Percentiles rank a stretch among this genome's conserved stretches.
phyloP scores from a whole-genome alignment of 2,888 invertebrate genomes.

The Nineta flava region DNA sequence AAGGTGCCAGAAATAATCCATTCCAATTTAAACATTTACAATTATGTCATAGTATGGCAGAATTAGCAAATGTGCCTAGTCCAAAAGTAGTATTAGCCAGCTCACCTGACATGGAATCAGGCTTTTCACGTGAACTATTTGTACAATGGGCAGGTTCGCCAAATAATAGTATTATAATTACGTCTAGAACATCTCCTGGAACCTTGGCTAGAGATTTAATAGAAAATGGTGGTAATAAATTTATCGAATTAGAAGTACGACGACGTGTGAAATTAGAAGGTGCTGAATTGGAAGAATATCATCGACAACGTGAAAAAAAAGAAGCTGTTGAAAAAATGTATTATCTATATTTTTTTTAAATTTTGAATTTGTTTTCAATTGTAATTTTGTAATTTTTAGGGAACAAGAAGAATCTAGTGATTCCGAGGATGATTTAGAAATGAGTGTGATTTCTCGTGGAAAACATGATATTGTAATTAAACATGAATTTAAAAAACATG shows the following conservation, averaged over 20 bases:
- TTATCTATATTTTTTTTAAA: slow-evolving; percentile 10
- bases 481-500: slow-evolving; percentile 41
- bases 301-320: slow-evolving; percentile 41
- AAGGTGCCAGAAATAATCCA: slow-evolving; percentile 84
- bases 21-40: slow-evolving; percentile 90
- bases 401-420: slow-evolving; percentile 52
- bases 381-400: slow-evolving; percentile 16
- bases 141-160: slow-evolving; percentile 84
- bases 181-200: slow-evolving; percentile 70
- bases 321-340: slow-evolving; percentile 24
- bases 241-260: slow-evolving; percentile 52
- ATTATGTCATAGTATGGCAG: slow-evolving; percentile 81
- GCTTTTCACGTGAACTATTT: slow-evolving; percentile 89
- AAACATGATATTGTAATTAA: slow-evolving; percentile 83
- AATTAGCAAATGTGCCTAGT: slow-evolving; percentile 71
- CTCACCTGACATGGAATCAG: slow-evolving; percentile 86
- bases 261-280: slow-evolving; percentile 61
- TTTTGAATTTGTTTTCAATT: slow-evolving; percentile 5
- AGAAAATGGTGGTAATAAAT: slow-evolving; percentile 57
- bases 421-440: slow-evolving; percentile 70
- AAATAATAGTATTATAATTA: slow-evolving; percentile 88
- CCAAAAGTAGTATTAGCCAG: slow-evolving; percentile 93
- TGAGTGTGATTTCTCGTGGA: slow-evolving; percentile 61
- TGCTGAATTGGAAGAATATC: slow-evolving; percentile 57
- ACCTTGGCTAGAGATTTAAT: slow-evolving; percentile 65